A percentile compares a stretch with the other conserved stretches of the same genome.
These are phyloP conservation scores for Mustela erminea DNA, from an alignment of 2,797 vertebrate genomes.

Conservation along the genomic window DNA sequence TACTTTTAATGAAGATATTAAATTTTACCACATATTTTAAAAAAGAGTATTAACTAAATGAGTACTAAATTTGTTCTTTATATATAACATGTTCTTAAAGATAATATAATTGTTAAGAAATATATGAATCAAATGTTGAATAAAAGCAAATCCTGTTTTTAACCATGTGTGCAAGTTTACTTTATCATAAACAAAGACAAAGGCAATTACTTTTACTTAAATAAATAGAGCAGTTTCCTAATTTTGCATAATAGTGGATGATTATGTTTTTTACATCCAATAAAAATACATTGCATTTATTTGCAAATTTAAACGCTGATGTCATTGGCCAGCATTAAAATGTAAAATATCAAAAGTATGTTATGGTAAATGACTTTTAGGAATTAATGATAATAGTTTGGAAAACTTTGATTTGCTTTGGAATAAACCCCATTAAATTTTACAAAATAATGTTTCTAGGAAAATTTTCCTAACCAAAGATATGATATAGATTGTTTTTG, in stretches of 20 bases:
- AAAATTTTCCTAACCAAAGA: background rate
- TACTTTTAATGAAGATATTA: constrained; percentile 16
- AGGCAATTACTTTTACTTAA: background rate
- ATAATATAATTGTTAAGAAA: background rate
- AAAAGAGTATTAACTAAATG: background rate
- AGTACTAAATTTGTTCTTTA: background rate
- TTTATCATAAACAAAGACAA: background rate
- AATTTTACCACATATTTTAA: background rate
- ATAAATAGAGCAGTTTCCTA: background rate
- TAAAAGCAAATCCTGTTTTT: background rate
- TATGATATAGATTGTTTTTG: background rate
- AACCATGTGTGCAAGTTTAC: background rate
- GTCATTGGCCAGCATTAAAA: background rate
- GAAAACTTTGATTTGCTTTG: background rate
- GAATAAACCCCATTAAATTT: background rate
- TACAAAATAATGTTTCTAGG: background rate
- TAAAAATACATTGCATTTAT: background rate
- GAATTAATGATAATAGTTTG: background rate
- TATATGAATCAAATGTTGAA: background rate
- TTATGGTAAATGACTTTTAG: background rate
- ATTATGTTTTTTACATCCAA: background rate
- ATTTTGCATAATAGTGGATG: background rate
- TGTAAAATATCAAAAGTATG: background rate
- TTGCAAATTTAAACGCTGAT: background rate
- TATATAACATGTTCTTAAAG: background rate